Evolutionary conservation across 1,140 invertebrate genomes (phyloP), one percentile per base, ranked within the genome.

Genomic region (Hypothenemus hampei): DNA sequence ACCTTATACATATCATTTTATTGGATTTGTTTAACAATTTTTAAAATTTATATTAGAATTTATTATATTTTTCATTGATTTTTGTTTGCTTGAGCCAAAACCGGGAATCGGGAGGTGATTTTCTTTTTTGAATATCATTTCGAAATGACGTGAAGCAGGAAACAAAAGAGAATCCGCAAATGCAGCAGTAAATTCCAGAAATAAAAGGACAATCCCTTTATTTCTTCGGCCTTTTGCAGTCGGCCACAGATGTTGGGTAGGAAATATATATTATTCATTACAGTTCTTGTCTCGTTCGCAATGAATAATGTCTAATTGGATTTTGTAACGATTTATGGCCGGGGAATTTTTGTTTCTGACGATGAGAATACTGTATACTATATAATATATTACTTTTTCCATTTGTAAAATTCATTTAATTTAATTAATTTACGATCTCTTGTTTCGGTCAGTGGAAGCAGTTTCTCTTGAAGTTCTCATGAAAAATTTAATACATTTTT

Each of bases 261-360:
- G 53, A 56, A 56, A 62, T 60, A 62, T 64, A 62, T 59, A 64
- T 64, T 62, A 64, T 64, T 64, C 62, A 64, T 62, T 62, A 61
- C 52, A 39, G 47, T 57, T 43, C 55, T 53, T 53, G 49, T 58
- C 49, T 48, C 50, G 57, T 48, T 53, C n/a, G 50, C 49, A 58
- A 54, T 53, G 57, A 53, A 58, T 53, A 58, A 58, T 58, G 57
- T 58, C 49, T 58, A 58, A 58, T 58, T 58, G 57, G 57, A 53
- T 58, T 58, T 58, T 24, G 57, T 52, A 47, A 58, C 41, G 49
- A 58, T 58, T 58, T 58, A 57, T 57, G 55, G 55, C 55, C 55
- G 24, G 47, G n/a, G n/a, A n/a, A 57, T 57, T 57, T 57, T 57
- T 57, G 48, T 47, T 51, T 50, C 55, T 57, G 55, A 57, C 47